Conservation (phyloP, 64 coral and sea anemone species). For the Pocillopora verrucosa region DNA sequence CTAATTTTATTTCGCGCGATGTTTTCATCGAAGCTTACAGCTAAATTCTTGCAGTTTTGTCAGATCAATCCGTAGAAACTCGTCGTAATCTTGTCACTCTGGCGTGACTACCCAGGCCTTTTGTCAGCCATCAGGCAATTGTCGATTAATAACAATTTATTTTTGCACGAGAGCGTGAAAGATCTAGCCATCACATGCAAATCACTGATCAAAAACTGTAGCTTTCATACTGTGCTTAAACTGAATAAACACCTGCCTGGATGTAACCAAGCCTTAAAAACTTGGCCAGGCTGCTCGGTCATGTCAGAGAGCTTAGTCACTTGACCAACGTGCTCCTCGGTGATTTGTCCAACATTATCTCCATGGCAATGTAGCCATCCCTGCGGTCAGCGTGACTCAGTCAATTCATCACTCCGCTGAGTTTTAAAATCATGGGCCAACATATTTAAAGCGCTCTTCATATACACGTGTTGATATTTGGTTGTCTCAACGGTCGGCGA, state of each 20-base stretch:
- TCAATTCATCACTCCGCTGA: background rate
- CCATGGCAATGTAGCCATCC: background rate
- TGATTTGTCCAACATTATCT: conserved; percentile 21
- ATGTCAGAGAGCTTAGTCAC: background rate
- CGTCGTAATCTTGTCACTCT: too few species aligned
- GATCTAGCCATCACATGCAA: too few species aligned
- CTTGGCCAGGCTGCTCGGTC: background rate
- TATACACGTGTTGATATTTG: background rate
- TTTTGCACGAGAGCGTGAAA: too few species aligned
- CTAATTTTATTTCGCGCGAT: too few species aligned
- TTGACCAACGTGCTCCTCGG: background rate
- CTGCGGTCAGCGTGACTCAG: background rate
- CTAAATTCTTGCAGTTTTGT: too few species aligned
- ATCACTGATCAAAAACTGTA: too few species aligned
- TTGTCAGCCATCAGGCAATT: too few species aligned
- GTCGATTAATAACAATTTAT: too few species aligned
- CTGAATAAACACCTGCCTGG: background rate
- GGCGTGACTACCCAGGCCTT: too few species aligned
- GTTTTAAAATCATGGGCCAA: background rate
- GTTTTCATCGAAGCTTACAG: too few species aligned
- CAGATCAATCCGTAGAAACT: too few species aligned
- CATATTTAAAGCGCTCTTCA: background rate
- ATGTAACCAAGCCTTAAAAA: background rate
- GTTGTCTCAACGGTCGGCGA: background rate
- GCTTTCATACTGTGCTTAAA: too few species aligned